Evolutionary conservation across 2,113 vertebrate genomes (phyloP), one percentile per base, ranked within the genome.

Genomic region (Brachirus orientalis): DNA sequence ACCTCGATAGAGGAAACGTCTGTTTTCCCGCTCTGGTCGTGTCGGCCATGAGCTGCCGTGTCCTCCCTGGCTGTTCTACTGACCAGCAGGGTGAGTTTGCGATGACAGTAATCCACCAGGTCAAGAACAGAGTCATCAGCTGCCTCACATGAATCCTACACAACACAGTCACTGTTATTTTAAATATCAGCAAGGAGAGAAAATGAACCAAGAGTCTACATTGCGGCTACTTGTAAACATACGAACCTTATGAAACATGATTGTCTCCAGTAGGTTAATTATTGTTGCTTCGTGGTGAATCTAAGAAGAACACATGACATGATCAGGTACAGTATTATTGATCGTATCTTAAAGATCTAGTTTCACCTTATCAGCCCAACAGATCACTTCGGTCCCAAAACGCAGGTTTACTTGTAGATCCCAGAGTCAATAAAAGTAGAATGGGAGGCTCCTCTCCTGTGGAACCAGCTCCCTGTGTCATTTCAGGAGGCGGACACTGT

Each of bases 31-130:
- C 75, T 11, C 0, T 77, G 58, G 12, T 6, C 47, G 22, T 84
- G 50, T 50, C 63, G 77, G 1, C 63, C 59, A 0, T 20, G 72
- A 28, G 58, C 67, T 1, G 36, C 50, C 0, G 44, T 8, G 2
- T 63, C 69, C 2, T 77, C 74, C 0, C 8, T 72, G 55, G 86
- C 16, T 0, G 68, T 88, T 41, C 56, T 85, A 56, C 93, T 93
- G 36, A 87, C 91, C 13, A 99, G 82, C 54, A 96, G 75, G 17
- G 89, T 95, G 84, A 99, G 89, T 79, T 99, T 99, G 33, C 96
- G 95, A 80, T 97, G 95, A 82, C 96, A 97, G 38, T 98, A 99
- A 91, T 99, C 97, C 36, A 97, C 93, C 65, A 99, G 86, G 82
- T 99, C 98, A 78, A 98, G 89, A 47, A 96, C 19, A 17, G 89